phyloP scores from a whole-genome alignment of 2,888 invertebrate genomes.

The Drosophila flavopinicola region DNA sequence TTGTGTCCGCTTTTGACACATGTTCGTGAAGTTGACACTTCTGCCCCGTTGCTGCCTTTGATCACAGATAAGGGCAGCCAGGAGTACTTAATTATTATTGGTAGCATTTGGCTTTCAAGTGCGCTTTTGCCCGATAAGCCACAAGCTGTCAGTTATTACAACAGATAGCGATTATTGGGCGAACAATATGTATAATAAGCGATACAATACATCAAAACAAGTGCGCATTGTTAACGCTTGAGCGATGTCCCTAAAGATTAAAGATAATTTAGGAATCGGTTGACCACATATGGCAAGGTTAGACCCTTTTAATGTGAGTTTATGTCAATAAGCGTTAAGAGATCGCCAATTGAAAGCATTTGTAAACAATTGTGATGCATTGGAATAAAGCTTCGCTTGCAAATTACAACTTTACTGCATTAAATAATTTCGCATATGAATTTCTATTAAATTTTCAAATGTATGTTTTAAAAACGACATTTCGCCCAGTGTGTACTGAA shows the following conservation, averaged over 20 bases:
- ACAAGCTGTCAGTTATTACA: slow-evolving; percentile 35
- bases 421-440: too few species aligned
- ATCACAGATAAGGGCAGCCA: slow-evolving; percentile 54
- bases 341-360: too few species aligned
- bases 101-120: slow-evolving; percentile 53
- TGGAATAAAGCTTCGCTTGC: too few species aligned
- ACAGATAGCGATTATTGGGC: slow-evolving; percentile 43
- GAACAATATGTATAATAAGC: slow-evolving; percentile 16
- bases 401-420: too few species aligned
- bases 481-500: too few species aligned
- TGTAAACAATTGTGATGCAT: too few species aligned
- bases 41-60: slow-evolving; percentile 23
- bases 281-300: too few species aligned
- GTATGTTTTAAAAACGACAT: too few species aligned
- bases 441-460: too few species aligned
- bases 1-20: slow-evolving; percentile 21
- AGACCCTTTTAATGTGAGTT: too few species aligned
- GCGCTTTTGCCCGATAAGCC: slow-evolving; percentile 47
- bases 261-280: not conserved
- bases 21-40: slow-evolving; percentile 19
- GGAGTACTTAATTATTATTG: slow-evolving; percentile 71
- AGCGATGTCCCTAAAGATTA: not conserved
- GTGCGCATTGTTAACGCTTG: slow-evolving; percentile 13
- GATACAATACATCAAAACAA: slow-evolving; percentile 5
- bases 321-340: too few species aligned